Conservation (phyloP, 2,113 vertebrate species). For the Platichthys stellatus region DNA sequence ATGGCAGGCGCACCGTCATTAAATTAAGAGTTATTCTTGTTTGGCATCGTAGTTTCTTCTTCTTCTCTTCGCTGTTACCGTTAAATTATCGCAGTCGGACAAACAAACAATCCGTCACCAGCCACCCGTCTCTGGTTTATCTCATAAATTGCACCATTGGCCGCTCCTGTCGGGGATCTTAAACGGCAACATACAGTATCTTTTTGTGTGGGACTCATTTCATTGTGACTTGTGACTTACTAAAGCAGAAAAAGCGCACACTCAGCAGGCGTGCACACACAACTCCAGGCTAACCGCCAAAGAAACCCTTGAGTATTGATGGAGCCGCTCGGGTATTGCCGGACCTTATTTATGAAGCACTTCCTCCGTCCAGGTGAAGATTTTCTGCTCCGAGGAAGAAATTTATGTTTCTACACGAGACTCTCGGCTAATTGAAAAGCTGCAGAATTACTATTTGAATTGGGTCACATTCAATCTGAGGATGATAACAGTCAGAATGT, state of each 20-base stretch:
- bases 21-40: background rate
- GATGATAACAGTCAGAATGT: background rate
- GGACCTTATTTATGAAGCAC: conserved; percentile 13
- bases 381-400: background rate
- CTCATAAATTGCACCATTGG: background rate
- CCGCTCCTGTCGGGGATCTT: background rate
- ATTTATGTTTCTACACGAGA: background rate
- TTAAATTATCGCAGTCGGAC: background rate
- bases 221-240: conserved; percentile 11
- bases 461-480: background rate
- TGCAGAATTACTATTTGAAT: background rate
- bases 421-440: background rate
- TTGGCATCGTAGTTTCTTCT: background rate
- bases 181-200: background rate
- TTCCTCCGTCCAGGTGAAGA: conserved; percentile 1
- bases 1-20: background rate
- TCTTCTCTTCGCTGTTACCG: too few species aligned
- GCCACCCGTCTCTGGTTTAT: background rate
- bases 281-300: conserved; percentile 40
- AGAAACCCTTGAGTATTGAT: conserved; percentile 21
- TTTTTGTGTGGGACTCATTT: background rate
- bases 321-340: conserved; percentile 3
- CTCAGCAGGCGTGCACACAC: conserved; percentile 19
- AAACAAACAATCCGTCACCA: background rate
- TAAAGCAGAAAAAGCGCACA: conserved; percentile 34